Evolutionary conservation across 2,888 invertebrate species (phyloP), one percentile per base, ranked within the genome.

Genomic region (Thumatha senex): DNA sequence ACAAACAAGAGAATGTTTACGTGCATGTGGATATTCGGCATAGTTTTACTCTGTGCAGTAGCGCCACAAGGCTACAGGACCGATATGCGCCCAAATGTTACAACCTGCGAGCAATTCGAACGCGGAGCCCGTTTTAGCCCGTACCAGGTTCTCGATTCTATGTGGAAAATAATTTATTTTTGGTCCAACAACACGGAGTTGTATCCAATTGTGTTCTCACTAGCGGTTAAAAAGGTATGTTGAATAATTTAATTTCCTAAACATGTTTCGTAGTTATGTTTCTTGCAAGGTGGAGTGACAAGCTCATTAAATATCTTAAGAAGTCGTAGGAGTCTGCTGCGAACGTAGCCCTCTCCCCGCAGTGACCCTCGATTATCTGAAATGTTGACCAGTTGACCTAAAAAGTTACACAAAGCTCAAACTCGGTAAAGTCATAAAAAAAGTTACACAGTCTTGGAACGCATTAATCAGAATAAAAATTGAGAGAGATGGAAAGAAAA

Each of bases 81-180:
- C 30, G 42, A 42, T n/a, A 7, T 24, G 24, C 36, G 48, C 10
- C 44, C 49, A 1, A 67, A 64, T 57, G 55, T 72, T 54, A 86
- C 80, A n/a, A 77, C 81, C 56, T 89, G 86, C 54, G 86, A 88
- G 58, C 75, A 84, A 63, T 89, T 88, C 51, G 87, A 86, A 68
- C 71, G 55, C 0, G 78, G 71, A 12, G 84, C 85, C 24, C 65
- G 63, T 31, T 87, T 89, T 56, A 76, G 79, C 52, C 82, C 85
- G 1, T 78, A 81, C 50, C 61, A 75, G 48, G 56, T 83, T 47
- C 65, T 87, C 45, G 82, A 83, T 56, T 75, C 82, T 9, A 70
- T 78, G 72, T 87, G 88, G 87, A 87, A 80, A 69, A 84, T 87
- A 70, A 82, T 88, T 62, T 89, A 85, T 62, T 86, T 79, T 58